A percentile compares a stretch with the other conserved stretches of the same genome.
phyloP scores from a whole-genome alignment of 2,888 invertebrate species.

The Formica aserva region DNA sequence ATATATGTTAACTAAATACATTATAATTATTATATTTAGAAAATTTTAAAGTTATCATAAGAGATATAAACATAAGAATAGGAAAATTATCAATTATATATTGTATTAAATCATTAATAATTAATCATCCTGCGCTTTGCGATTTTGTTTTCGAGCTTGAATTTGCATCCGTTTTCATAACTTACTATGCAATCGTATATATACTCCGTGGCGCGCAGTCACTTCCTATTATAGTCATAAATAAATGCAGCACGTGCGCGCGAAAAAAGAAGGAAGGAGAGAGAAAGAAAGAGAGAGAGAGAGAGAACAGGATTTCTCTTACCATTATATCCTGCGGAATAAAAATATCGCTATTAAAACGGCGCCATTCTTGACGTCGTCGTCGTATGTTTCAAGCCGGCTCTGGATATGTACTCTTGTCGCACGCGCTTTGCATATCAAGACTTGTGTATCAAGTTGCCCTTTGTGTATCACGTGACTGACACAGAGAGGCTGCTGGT shows the following conservation, averaged over 20 bases:
- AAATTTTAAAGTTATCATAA: not conserved
- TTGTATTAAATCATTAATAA: not conserved
- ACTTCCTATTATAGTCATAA: constrained; percentile 31
- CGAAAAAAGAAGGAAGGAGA: not conserved
- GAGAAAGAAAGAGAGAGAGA: not conserved
- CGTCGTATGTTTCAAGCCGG: constrained; percentile 42
- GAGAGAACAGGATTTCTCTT: not conserved
- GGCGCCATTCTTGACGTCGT: constrained; percentile 30
- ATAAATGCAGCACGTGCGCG: constrained; percentile 19
- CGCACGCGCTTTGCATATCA: constrained; percentile 65
- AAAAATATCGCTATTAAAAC: constrained; percentile 39
- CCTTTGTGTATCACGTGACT: constrained; percentile 60
- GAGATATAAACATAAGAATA: constrained; percentile 1
- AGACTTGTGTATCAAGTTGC: constrained; percentile 64
- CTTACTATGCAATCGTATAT: constrained; percentile 12
- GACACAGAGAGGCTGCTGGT: constrained; percentile 39
- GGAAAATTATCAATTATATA: not conserved
- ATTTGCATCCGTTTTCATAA: constrained; percentile 14
- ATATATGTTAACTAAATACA: not conserved
- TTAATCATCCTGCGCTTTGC: not conserved
- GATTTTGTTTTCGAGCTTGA: not conserved
- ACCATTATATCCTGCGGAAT: not conserved
- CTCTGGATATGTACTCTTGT: constrained; percentile 58
- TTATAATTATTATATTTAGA: not conserved
- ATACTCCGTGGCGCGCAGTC: not conserved